Conservation (phyloP, 2,797 vertebrate species). For the Darevskia mixta region DNA sequence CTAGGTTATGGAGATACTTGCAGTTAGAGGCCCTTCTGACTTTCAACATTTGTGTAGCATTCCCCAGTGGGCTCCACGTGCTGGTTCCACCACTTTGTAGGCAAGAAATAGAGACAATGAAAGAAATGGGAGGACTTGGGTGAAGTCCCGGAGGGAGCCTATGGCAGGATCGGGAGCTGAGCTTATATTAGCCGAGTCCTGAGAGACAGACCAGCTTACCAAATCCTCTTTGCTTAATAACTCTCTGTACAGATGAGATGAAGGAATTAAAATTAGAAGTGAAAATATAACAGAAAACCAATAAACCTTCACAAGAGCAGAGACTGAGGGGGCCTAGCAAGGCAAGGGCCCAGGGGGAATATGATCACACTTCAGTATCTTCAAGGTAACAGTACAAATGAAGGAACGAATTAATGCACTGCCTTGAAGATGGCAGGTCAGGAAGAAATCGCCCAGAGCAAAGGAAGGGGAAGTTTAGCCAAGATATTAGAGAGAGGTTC, state of each 20-base stretch:
- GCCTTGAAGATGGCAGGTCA: background rate
- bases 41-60: conserved; percentile 11
- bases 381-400: background rate
- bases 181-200: background rate
- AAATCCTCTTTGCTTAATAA: conserved; percentile 12
- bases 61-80: background rate
- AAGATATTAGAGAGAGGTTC: conserved; percentile 2
- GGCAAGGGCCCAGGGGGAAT: background rate
- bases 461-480: conserved; percentile 8
- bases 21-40: background rate
- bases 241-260: conserved; percentile 29
- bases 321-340: background rate
- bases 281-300: background rate
- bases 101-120: background rate
- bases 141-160: background rate
- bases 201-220: background rate
- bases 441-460: conserved; percentile 10
- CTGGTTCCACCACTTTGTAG: background rate
- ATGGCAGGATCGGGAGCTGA: background rate
- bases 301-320: background rate
- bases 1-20: background rate
- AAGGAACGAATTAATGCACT: conserved; percentile 7
- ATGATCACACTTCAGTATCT: background rate
- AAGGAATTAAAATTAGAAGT: conserved; percentile 4
- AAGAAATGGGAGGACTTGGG: background rate